phyloP scores from a whole-genome alignment of 2,888 invertebrate species.

The Ectropis crepuscularia region DNA sequence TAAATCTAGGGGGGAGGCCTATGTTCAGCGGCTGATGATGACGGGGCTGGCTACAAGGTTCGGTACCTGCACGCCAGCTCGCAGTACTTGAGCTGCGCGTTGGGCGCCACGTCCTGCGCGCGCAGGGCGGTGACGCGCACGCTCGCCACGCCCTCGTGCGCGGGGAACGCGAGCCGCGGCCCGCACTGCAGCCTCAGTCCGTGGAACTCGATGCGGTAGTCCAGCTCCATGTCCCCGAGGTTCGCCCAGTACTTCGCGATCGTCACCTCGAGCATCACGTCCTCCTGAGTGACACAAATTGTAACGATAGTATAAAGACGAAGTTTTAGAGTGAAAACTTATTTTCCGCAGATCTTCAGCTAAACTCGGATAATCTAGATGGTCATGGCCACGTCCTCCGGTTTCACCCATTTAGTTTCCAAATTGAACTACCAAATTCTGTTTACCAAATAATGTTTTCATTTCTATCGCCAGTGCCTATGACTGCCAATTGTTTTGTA shows the following conservation, averaged over 20 bases:
- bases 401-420: too few species aligned
- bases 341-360: too few species aligned
- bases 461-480: too few species aligned
- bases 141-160: conserved; percentile 89
- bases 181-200: conserved; percentile 90
- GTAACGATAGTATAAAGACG: neutral
- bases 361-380: too few species aligned
- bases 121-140: conserved; percentile 89
- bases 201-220: conserved; percentile 92
- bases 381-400: too few species aligned
- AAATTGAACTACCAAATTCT: too few species aligned
- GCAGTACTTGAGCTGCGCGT: conserved; percentile 89
- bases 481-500: too few species aligned
- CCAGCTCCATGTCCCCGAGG: conserved; percentile 90
- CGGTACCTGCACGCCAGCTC: conserved; percentile 78
- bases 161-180: conserved; percentile 88
- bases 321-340: neutral
- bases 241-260: conserved; percentile 98
- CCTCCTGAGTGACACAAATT: conserved; percentile 78
- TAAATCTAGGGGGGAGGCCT: too few species aligned
- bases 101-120: conserved; percentile 92
- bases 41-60: too few species aligned
- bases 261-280: conserved; percentile 93
- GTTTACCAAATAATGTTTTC: too few species aligned
- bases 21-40: too few species aligned